A percentile compares a stretch with the other conserved stretches of the same genome.
Conservation (phyloP, 1,140 invertebrate species). For the Pseudoatta argentina region DNA sequence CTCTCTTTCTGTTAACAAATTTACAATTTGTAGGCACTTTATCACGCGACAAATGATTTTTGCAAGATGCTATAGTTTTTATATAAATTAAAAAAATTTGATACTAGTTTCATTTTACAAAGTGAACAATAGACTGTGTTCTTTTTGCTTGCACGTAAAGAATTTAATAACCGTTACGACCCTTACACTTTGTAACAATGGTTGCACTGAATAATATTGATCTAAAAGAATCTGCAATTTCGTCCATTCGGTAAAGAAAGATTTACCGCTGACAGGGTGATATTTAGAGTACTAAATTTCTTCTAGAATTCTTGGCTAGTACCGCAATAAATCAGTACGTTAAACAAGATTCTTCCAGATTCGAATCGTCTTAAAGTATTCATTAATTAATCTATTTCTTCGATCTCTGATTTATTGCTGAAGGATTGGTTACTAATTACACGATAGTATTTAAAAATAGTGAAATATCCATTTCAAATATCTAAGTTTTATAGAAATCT, state of each 20-base stretch:
- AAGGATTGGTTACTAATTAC: constrained; percentile 33
- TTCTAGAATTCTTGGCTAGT: constrained; percentile 48
- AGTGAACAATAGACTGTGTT: background rate
- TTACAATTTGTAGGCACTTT: background rate
- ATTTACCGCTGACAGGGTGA: constrained; percentile 47
- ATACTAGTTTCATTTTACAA: background rate
- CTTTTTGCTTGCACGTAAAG: background rate
- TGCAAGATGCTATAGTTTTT: background rate
- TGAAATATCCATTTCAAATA: background rate
- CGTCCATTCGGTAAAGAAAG: constrained; percentile 41
- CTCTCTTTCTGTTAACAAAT: background rate
- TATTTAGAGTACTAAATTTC: constrained; percentile 51
- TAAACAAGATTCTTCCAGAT: constrained; percentile 36
- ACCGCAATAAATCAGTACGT: constrained; percentile 51
- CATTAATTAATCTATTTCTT: constrained; percentile 48
- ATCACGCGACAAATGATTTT: background rate
- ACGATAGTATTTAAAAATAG: background rate
- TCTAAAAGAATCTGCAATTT: constrained; percentile 53
- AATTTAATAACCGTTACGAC: constrained; percentile 38
- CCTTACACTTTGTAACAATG: constrained; percentile 15
- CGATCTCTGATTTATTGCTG: background rate
- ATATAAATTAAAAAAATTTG: background rate
- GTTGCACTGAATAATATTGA: constrained; percentile 28
- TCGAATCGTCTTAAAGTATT: constrained; percentile 14
- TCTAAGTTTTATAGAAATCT: background rate